These are phyloP conservation scores for Brenthis daphne DNA, from an alignment of 2,888 invertebrate genomes.

Conservation along the genomic window DNA sequence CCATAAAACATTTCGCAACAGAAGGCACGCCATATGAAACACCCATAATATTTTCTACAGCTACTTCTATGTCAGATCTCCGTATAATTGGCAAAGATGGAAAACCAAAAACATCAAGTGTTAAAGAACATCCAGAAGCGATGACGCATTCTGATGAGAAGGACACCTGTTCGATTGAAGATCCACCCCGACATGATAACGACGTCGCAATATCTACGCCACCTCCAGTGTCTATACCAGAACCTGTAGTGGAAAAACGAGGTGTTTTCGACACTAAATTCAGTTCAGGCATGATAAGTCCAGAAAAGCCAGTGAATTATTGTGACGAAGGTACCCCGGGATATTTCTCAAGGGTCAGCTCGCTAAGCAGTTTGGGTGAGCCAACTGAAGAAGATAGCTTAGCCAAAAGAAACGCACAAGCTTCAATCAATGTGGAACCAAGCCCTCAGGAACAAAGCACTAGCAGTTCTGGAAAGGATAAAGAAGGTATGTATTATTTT, in stretches of 20 bases:
- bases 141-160: slow-evolving; percentile 79
- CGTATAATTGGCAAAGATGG: slow-evolving; percentile 79
- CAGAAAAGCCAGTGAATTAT: slow-evolving; percentile 91
- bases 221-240: slow-evolving; percentile 50
- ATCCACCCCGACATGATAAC: slow-evolving; percentile 72
- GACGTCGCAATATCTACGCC: slow-evolving; percentile 67
- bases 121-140: slow-evolving; percentile 70
- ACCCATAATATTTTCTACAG: slow-evolving; percentile 91
- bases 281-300: slow-evolving; percentile 88
- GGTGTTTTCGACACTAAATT: slow-evolving; percentile 75
- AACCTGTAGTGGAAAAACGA: slow-evolving; percentile 58
- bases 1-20: slow-evolving; percentile 94
- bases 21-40: slow-evolving; percentile 94
- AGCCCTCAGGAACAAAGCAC: slow-evolving; percentile 59
- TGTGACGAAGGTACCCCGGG: slow-evolving; percentile 94
- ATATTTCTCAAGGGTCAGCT: slow-evolving; percentile 87
- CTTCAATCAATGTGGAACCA: slow-evolving; percentile 68
- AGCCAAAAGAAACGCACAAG: slow-evolving; percentile 74
- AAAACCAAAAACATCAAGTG: slow-evolving; percentile 60
- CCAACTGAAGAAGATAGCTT: slow-evolving; percentile 72
- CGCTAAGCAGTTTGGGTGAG: slow-evolving; percentile 82
- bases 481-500: slow-evolving; percentile 62
- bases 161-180: slow-evolving; percentile 76
- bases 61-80: slow-evolving; percentile 94
- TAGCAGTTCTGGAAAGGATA: slow-evolving; percentile 66